phyloP scores from a whole-genome alignment of 2,113 vertebrate species.

The Cryptomyrus ogoouensis region DNA sequence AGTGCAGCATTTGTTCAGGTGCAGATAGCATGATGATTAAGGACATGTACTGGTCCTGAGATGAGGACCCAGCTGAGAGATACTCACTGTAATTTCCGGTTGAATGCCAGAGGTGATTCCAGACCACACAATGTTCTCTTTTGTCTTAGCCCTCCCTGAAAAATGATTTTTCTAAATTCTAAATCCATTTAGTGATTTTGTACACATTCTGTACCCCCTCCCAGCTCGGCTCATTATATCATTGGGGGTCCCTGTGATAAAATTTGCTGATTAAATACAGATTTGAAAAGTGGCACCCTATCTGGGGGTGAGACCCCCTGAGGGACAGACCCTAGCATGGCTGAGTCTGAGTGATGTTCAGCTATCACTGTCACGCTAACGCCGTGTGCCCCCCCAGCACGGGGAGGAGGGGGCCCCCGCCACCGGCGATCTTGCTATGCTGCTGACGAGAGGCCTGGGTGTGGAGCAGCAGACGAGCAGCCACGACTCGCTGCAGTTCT shows the following conservation, averaged over 20 bases:
- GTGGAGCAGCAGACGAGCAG: slow-evolving; percentile 96
- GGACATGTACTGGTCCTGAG: not conserved
- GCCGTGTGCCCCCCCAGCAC: slow-evolving; percentile 54
- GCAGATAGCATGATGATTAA: not conserved
- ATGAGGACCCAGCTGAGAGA: not conserved
- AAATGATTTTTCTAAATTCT: not conserved
- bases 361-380: not conserved
- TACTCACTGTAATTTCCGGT: not conserved
- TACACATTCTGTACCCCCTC: not conserved
- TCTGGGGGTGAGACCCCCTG: not conserved
- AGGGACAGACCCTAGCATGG: not conserved
- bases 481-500: slow-evolving; percentile 91
- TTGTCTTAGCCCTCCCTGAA: not conserved
- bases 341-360: not conserved
- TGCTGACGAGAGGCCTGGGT: slow-evolving; percentile 85
- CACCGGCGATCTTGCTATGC: slow-evolving; percentile 88
- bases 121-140: not conserved
- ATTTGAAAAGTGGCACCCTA: not conserved
- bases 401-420: slow-evolving; percentile 84
- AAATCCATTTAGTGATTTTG: not conserved
- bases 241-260: not conserved
- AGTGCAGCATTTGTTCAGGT: not conserved
- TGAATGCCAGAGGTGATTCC: not conserved
- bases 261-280: not conserved
- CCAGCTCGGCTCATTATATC: not conserved